Base-by-base conservation (phyloP, 2,797 vertebrate species). In the Thunnus albacares region DNA sequence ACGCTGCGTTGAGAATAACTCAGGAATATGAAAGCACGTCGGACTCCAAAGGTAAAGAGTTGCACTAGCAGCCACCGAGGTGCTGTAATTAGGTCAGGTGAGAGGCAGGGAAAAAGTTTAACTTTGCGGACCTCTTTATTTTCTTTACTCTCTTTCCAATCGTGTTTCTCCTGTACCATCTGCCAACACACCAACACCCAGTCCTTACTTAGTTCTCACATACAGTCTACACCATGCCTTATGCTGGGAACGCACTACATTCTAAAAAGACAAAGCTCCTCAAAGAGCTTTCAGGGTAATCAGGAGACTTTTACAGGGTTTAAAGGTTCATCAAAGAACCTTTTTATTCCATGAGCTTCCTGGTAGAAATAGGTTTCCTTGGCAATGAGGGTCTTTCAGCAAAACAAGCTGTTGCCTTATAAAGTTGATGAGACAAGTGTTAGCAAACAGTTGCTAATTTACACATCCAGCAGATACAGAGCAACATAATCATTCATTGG, bases 31-130 rank as follows among this genome's bases (percentile, higher is more conserved):
- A 90, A 92, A 94, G 88, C 80, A 43, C 14, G 75, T 87, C 57
- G 78, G 90, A 91, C 90, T 91, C 87, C 87, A 93, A 94, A 92
- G 84, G 78, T 81, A 85, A 89, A 83, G 71, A 58, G 66, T 71
- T 77, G 73, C 80, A 68, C 67, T 52, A 52, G 82, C 82, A 87
- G 81, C 56, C 72, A 63, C 72, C 15, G 38, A 82, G 75, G 75
- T 81, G 77, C 72, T 79, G 79, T 94, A 95, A 95, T 94, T 93
- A 90, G 92, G 94, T 94, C 92, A 93, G 89, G 86, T 83, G 69
- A 81, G 76, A 87, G 66, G 56, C 74, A 63, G 74, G 55, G 64
- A 52, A 90, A 81, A 90, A 91, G 80, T 90, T 85, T 62, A 65
- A 90, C 85, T 91, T 86, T 67, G 56, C 78, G 77, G 75, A 84